These are phyloP conservation scores for Drosophila yooni DNA, from an alignment of 2,888 invertebrate species.

Conservation along the genomic window DNA sequence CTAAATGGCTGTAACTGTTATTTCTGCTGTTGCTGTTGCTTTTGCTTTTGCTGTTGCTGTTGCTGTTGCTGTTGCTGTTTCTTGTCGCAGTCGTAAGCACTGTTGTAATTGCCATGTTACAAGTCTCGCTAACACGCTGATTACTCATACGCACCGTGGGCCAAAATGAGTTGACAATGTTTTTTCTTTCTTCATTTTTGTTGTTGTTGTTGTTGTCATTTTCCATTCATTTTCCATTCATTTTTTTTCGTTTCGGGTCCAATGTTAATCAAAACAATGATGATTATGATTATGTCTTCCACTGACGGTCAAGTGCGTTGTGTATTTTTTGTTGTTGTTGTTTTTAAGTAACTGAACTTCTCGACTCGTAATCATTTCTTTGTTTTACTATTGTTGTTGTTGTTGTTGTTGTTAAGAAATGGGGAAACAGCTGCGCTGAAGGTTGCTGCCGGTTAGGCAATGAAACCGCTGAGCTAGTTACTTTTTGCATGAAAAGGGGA, in stretches of 20 bases:
- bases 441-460: conserved; percentile 57
- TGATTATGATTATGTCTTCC: conserved; percentile 57
- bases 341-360: conserved; percentile 39
- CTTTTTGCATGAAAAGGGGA: conserved; percentile 57
- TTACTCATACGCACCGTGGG: conserved; percentile 61
- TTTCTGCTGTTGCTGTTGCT: background rate
- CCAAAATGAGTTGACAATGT: conserved; percentile 37
- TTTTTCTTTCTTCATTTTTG: conserved; percentile 11
- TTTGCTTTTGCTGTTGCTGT: conserved; percentile 12
- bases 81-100: conserved; percentile 11
- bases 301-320: conserved; percentile 58
- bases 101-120: conserved; percentile 47
- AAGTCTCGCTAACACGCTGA: conserved; percentile 33
- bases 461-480: conserved; percentile 50
- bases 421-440: conserved; percentile 69
- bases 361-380: conserved; percentile 35
- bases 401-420: conserved; percentile 49
- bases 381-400: conserved; percentile 14
- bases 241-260: conserved; percentile 22
- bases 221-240: background rate
- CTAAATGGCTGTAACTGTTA: conserved; percentile 3
- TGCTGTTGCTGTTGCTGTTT: conserved; percentile 13
- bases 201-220: background rate
- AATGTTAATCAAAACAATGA: conserved; percentile 57
- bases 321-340: conserved; percentile 23